A percentile compares a stretch with the other conserved stretches of the same genome.
phyloP scores from a whole-genome alignment of 1,140 invertebrate genomes.

The Macrobrachium rosenbergii region DNA sequence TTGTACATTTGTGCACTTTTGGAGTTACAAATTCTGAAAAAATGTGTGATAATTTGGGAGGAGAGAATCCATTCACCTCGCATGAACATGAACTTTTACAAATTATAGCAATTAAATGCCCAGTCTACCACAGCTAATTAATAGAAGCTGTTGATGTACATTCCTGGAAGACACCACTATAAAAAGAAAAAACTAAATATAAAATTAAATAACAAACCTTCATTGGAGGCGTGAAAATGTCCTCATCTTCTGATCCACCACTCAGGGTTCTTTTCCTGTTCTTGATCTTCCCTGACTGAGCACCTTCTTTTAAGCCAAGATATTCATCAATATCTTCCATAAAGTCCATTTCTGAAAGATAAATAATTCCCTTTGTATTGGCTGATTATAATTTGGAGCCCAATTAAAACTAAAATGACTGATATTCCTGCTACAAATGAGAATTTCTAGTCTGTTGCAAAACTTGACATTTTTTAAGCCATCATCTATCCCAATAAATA shows the following conservation, averaged over 20 bases:
- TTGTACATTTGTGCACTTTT: too few relatives aligned
- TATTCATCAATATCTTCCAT: constrained; percentile 66
- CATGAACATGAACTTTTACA: too few relatives aligned
- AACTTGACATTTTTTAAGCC: too few relatives aligned
- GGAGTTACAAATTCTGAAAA: too few relatives aligned
- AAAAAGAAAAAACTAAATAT: too few relatives aligned
- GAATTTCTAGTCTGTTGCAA: neutral
- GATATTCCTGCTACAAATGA: neutral
- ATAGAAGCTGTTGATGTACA: too few relatives aligned
- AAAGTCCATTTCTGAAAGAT: constrained; percentile 52
- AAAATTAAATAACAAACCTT: neutral
- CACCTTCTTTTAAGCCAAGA: constrained; percentile 69
- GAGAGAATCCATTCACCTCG: too few relatives aligned
- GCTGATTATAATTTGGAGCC: neutral
- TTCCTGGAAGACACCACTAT: too few relatives aligned
- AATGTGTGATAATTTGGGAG: too few relatives aligned
- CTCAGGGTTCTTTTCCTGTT: constrained; percentile 35
- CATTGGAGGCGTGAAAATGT: constrained; percentile 2
- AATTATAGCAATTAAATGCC: too few relatives aligned
- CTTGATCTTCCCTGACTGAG: constrained; percentile 71
- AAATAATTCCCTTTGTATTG: neutral
- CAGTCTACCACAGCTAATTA: too few relatives aligned
- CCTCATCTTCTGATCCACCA: constrained; percentile 63
- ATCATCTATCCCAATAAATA: too few relatives aligned
- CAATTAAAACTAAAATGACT: neutral